Conservation (phyloP, 2,888 invertebrate species). For the Rhagium mordax region DNA sequence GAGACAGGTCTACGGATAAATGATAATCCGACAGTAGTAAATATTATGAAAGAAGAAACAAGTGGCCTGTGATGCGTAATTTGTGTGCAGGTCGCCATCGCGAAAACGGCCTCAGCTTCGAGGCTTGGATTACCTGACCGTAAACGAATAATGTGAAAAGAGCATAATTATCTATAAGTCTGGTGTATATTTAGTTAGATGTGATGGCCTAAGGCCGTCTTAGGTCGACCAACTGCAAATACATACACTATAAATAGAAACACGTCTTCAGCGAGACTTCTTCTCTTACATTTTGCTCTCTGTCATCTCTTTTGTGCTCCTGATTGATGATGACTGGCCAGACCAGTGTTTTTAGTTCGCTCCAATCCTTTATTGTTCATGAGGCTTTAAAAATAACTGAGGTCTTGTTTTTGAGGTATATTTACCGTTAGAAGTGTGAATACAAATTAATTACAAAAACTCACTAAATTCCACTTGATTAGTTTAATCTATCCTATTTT, state of each 20-base stretch:
- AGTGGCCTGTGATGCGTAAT: conserved; percentile 20
- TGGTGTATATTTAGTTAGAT: conserved; percentile 51
- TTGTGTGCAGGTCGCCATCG: conserved; percentile 25
- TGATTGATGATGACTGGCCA: conserved; percentile 29
- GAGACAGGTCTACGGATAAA: conserved; percentile 1
- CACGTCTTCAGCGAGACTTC: conserved; percentile 29
- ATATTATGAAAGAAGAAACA: conserved; percentile 16
- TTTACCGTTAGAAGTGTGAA: no score
- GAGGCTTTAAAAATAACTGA: background rate
- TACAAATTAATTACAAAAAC: no score
- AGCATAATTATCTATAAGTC: conserved; percentile 40
- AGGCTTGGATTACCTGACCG: conserved; percentile 29
- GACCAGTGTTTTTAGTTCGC: conserved; percentile 27
- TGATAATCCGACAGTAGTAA: conserved; percentile 15
- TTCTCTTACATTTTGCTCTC: conserved; percentile 18
- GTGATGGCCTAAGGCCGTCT: conserved; percentile 47
- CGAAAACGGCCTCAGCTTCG: conserved; percentile 23
- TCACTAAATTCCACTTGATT: no score
- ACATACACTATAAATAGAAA: conserved; percentile 52
- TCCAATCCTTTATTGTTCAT: conserved; percentile 14
- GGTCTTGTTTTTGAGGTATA: no score
- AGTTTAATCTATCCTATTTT: no score
- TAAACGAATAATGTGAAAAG: conserved; percentile 34
- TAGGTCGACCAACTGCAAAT: conserved; percentile 51
- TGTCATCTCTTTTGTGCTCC: conserved; percentile 28